These are phyloP conservation scores for Lacerta viridis DNA, from an alignment of 2,797 vertebrate genomes.

Conservation along the genomic window DNA sequence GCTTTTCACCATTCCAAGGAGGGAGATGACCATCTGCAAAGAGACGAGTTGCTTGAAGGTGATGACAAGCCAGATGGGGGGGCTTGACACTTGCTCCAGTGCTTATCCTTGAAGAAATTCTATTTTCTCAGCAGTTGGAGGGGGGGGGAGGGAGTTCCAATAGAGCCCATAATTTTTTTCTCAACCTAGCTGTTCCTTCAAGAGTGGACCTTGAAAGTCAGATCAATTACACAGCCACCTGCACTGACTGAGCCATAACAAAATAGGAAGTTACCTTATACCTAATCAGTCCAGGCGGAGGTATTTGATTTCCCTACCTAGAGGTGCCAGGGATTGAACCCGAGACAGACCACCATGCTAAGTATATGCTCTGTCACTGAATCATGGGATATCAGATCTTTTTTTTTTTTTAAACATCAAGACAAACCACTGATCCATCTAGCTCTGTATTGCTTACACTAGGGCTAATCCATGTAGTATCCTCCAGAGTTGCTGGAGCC, in stretches of 20 bases:
- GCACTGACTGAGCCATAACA: background rate
- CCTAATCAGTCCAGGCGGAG: background rate
- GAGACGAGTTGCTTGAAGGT: conserved; percentile 29
- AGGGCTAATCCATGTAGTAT: no score
- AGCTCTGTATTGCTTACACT: no score
- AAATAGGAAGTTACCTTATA: no score
- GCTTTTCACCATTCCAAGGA: conserved; percentile 49
- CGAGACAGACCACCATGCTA: no score
- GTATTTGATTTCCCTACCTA: background rate
- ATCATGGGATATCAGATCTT: no score
- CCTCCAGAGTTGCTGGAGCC: no score
- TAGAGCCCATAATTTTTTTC: conserved; percentile 3
- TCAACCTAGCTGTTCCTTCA: background rate
- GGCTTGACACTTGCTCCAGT: background rate
- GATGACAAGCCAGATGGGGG: background rate
- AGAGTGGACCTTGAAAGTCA: background rate
- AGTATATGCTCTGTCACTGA: no score
- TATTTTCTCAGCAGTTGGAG: conserved; percentile 3
- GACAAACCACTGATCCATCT: no score
- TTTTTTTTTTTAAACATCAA: no score
- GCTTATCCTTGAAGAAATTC: conserved; percentile 47
- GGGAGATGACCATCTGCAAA: background rate
- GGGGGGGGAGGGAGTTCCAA: no score
- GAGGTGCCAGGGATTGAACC: background rate
- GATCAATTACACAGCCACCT: background rate